These are phyloP conservation scores for Dynastes tityus DNA, from an alignment of 2,888 invertebrate species.

Conservation along the genomic window DNA sequence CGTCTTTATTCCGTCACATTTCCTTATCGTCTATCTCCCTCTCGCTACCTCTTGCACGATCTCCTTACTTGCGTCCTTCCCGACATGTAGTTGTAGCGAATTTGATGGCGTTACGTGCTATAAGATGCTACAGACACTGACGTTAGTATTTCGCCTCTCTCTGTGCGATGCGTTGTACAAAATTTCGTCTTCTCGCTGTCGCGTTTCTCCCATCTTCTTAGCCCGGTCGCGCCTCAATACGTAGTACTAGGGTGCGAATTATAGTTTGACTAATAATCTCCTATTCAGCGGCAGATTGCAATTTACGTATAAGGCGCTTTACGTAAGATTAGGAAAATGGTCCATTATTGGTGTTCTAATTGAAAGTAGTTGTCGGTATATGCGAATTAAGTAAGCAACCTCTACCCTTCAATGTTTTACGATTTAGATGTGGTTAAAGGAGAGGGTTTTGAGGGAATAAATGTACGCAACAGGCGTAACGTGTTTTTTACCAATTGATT, in stretches of 20 bases:
- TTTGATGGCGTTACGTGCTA: conserved; percentile 16
- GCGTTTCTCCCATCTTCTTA: conserved; percentile 6
- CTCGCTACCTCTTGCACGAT: not conserved
- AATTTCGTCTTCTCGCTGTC: conserved; percentile 5
- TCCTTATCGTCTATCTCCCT: conserved; percentile 3
- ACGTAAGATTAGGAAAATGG: conserved; percentile 26
- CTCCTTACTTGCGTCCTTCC: not conserved
- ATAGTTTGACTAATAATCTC: conserved; percentile 58
- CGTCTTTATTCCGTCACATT: conserved; percentile 41
- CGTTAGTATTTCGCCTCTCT: conserved; percentile 1
- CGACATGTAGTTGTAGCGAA: conserved; percentile 4
- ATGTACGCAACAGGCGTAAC: too few relatives aligned
- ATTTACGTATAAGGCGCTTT: conserved; percentile 44
- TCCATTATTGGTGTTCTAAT: conserved; percentile 20
- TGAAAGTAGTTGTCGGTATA: not conserved
- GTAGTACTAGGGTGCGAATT: conserved; percentile 22
- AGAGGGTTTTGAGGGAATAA: too few relatives aligned
- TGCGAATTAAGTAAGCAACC: too few relatives aligned
- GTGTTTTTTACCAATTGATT: too few relatives aligned
- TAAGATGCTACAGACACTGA: conserved; percentile 1
- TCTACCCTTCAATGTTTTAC: too few relatives aligned
- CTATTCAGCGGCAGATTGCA: conserved; percentile 60
- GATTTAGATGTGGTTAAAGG: too few relatives aligned
- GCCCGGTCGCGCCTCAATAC: conserved; percentile 23
- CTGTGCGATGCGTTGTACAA: not conserved